Base-by-base conservation (phyloP, 2,797 vertebrate genomes). In the Helarctos malayanus region DNA sequence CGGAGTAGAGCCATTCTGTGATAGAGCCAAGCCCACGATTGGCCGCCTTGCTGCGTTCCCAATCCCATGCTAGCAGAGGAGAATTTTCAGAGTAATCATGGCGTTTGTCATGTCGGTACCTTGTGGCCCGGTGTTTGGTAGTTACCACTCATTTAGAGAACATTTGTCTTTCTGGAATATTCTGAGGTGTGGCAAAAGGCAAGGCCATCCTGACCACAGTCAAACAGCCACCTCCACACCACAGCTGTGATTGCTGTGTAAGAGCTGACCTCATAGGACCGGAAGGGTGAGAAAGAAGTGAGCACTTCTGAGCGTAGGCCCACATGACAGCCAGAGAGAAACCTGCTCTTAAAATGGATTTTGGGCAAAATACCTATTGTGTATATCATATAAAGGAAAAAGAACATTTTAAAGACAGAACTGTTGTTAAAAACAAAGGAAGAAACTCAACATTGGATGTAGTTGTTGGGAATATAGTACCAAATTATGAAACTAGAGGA, bases 161-260 rank as follows among this genome's bases (percentile, higher is more conserved):
- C 25, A 0, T 9, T 21, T 9, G 1, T 76, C 79, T 75, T 65
- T 86, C 54, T 57, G 45, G 83, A 65, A 27, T 19, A 3, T 49
- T 38, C 32, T 29, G 14, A 29, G 13, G 2, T 38, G 12, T 23
- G 12, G 29, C 32, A 4, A 38, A 19, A 27, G 49, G 54, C 78
- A 0, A 12, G 27, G 6, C 6, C 21, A 10, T 2, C 79, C 57
- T 1, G 2, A 1, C 27, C 29, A 1, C 47, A 19, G 29, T 7
- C 14, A 5, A 0, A 14, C 0, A 12, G 41, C 23, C 25, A 0
- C 19, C 6, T 35, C 14, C 16, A 0, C 3, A 7, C 8, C 54
- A 4, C 7, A 0, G 27, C 27, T 1, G 8, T 1, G 15, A 0
- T 29, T 15, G n/a, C n/a, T 49, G 13, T 29, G 0, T n/a, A 1